Conservation (phyloP, 2,797 vertebrate genomes). For the Tokudaia tokunoshimensis region DNA sequence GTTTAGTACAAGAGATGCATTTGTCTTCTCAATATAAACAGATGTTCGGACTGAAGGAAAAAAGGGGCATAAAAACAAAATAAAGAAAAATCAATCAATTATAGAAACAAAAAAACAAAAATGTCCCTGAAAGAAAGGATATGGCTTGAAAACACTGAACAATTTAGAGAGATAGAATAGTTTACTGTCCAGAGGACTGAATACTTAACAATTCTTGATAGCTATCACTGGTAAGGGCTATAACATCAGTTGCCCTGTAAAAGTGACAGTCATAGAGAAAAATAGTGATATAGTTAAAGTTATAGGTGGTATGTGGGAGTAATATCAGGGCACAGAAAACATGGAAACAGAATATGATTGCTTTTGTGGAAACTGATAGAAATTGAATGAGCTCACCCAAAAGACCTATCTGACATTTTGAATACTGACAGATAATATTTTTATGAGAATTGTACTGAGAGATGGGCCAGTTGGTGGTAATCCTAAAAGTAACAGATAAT, state of each 20-base stretch:
- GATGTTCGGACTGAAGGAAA: not conserved
- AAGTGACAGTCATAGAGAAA: not conserved
- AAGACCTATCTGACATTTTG: conserved; percentile 25
- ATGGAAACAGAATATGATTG: not conserved
- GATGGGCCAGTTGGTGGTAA: not conserved
- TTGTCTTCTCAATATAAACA: not conserved
- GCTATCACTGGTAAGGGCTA: not conserved
- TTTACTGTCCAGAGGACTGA: not conserved
- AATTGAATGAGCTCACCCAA: not conserved
- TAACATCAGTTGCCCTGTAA: not conserved
- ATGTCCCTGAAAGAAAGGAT: not conserved
- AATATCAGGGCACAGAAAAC: not conserved
- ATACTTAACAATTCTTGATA: not conserved
- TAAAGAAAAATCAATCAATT: not conserved
- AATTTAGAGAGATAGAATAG: not conserved
- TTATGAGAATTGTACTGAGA: not conserved
- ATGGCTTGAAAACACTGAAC: not conserved
- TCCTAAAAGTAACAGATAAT: conserved; percentile 4
- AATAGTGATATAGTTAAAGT: conserved; percentile 41
- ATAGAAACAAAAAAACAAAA: not conserved
- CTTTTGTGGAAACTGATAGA: not conserved
- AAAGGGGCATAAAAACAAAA: not conserved
- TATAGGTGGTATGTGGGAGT: not conserved
- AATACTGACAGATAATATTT: not conserved
- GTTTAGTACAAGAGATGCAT: not conserved